Base-by-base conservation (phyloP, 2,888 invertebrate species). In the Acanthopleura granulata region DNA sequence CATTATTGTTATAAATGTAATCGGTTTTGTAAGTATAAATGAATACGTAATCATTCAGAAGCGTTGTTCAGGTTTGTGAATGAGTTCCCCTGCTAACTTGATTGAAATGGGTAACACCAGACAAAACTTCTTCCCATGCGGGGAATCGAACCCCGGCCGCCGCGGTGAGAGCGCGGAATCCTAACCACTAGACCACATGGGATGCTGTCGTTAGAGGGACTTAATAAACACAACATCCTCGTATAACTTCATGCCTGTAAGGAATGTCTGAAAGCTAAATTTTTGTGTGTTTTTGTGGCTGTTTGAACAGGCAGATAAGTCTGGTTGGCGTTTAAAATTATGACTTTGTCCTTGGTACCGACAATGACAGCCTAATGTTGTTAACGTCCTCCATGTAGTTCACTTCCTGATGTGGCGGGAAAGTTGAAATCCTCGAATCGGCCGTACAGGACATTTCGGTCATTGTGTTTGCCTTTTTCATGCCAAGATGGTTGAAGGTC, bases 401-500 rank as follows among this genome's bases (percentile, higher is more conserved):
- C 40, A 40, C 40, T 40, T 40, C 40, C 40, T 40, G 40, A 40
- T 3, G 9, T 3, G 40, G 40, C 40, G 40, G 40, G 40, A 40
- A 40, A 40, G 40, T 40, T 40, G n/a, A 40, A 40, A 40, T 40
- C 4, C 9, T 40, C 4, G 9, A 40, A 40, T 9, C 40, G 40
- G 40, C 3, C 40, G 9, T 40, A 40, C 40, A 40, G 9, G 40
- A 40, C 9, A 40, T n/a, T n/a, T n/a, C n/a, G n/a, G n/a, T n/a
- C 40, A 9, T 40, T 40, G 40, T 40, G 40, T 40, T 3, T 40
- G 40, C 40, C 3, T 40, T 6, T 40, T 40, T 40, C 77, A 78
- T 16, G 79, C 79, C n/a, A 80, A 62, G 25, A 86, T 86, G 86
- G 86, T 86, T 0, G 86, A 86, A 79, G 86, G 86, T 0, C 86